These are phyloP conservation scores for Synanthedon andrenaeformis DNA, from an alignment of 2,888 invertebrate species.

Conservation along the genomic window DNA sequence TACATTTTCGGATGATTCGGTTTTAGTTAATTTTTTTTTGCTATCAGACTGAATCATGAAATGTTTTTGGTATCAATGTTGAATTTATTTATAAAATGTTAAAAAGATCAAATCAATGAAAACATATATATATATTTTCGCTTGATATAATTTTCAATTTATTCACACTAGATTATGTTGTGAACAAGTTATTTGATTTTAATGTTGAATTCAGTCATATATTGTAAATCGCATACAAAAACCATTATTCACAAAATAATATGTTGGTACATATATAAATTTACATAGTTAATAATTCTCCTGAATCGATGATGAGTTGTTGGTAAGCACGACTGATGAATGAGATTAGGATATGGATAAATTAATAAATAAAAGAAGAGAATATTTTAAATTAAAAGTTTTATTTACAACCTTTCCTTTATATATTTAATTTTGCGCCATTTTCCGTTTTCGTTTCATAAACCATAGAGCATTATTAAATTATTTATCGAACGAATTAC, in stretches of 20 bases:
- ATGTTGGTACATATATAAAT: constrained; percentile 20
- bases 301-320: constrained; percentile 41
- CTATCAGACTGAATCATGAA: constrained; percentile 37
- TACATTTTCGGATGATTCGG: no score
- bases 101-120: no score
- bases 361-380: constrained; percentile 64
- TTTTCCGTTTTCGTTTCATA: no score
- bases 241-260: constrained; percentile 27
- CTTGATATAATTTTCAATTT: no score
- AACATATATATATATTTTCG: no score
- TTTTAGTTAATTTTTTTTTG: no score
- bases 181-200: neutral
- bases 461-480: no score
- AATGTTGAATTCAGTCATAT: neutral
- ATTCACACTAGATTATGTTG: neutral
- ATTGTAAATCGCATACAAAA: constrained; percentile 5
- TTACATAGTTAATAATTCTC: constrained; percentile 45
- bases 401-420: constrained; percentile 4
- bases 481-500: no score
- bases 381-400: constrained; percentile 45
- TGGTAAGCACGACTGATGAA: constrained; percentile 51
- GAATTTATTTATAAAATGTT: constrained; percentile 22
- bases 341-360: constrained; percentile 54
- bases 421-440: no score
- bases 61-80: constrained; percentile 29